Base-by-base conservation (phyloP, 1,140 invertebrate species). In the Zaprionus ghesquierei region DNA sequence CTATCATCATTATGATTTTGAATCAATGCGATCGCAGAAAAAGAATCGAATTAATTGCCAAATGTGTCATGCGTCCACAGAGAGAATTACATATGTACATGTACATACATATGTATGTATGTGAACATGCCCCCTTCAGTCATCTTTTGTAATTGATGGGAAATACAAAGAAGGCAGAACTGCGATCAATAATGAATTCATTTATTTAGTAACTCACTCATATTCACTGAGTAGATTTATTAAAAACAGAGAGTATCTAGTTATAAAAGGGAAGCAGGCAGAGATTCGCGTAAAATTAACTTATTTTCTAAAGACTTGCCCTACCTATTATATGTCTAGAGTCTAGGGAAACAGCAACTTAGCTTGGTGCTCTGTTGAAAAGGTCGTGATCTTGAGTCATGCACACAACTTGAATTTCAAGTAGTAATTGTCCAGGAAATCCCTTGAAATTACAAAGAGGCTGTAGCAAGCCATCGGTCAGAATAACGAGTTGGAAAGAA, bases 101-200 rank as follows among this genome's bases (percentile, higher is more conserved):
- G n/a, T n/a, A n/a, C n/a, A n/a, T n/a, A n/a, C n/a, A n/a, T n/a
- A n/a, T n/a, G n/a, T 27, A 25, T 5, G 12, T 15, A 51, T 51
- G 27, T 1, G 12, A 12, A 35, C 18, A 35, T 22, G 33, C 13
- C 12, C 27, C 23, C 35, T 15, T n/a, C 49, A 15, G 25, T 31
- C 27, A 50, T 61, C 29, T 27, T 15, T 5, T 3, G 31, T 63
- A 41, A 55, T 55, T 55, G 50, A 64, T 64, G 27, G n/a, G 15
- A 6, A 46, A 18, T 44, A 50, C 44, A 63, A 65, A 62, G 46
- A 75, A 79, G 59, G 66, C 81, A 81, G 80, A 82, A 84, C 80
- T 76, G 68, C 50, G 75, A 65, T 69, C 12, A 46, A 63, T 29
- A 55, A 63, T 13, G 44, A 18, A 33, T 46, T 41, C 41, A 41